Evolutionary conservation across 2,888 invertebrate species (phyloP).

Genomic region (Cotesia congregata): DNA sequence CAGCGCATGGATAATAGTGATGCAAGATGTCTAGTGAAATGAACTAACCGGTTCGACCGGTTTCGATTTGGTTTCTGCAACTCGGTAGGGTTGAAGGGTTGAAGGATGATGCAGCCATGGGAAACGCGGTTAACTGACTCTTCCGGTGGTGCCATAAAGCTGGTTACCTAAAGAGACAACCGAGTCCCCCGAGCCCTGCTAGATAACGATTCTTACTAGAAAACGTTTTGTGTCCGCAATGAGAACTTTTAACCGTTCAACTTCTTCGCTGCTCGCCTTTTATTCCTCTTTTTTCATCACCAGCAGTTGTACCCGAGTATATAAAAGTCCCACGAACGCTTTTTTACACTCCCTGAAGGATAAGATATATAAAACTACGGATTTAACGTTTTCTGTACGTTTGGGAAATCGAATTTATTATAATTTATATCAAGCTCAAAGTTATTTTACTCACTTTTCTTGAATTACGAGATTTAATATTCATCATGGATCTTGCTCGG

Average conservation of each 20-base stretch:
- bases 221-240: not conserved
- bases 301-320: not conserved
- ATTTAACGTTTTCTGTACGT: not conserved
- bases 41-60: conserved; percentile 65
- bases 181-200: not conserved
- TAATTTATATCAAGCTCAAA: not conserved
- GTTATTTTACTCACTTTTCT: too few relatives aligned
- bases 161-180: conserved; percentile 1
- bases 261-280: not conserved
- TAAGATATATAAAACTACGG: not conserved
- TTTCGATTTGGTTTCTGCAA: conserved; percentile 42
- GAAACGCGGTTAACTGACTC: conserved; percentile 63
- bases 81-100: conserved; percentile 38
- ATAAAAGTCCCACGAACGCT: not conserved
- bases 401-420: not conserved
- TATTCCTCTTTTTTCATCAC: not conserved
- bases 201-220: not conserved
- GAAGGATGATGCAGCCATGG: conserved; percentile 55
- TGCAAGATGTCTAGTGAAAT: conserved; percentile 46
- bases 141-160: conserved; percentile 44
- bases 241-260: conserved; percentile 1
- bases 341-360: not conserved
- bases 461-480: too few relatives aligned
- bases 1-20: not conserved
- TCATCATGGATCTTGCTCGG: too few relatives aligned